Percentiles rank a stretch among this genome's conserved stretches.
Conservation (phyloP, 2,113 vertebrate species). For the Coptodon bakossiorum region DNA sequence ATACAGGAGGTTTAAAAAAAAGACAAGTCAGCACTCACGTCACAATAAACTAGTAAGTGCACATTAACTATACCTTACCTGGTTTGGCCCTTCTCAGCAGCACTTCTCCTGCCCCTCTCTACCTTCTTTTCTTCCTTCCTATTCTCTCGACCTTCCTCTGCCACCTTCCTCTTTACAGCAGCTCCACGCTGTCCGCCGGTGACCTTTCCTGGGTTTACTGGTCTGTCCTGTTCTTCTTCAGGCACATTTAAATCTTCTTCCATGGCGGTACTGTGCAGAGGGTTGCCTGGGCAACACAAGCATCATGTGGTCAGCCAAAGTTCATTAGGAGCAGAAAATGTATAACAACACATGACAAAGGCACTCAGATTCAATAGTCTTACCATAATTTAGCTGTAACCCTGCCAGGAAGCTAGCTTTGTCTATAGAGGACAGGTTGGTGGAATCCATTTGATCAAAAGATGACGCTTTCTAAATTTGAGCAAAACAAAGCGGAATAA, state of each 20-base stretch:
- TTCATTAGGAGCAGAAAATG: neutral
- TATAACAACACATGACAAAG: neutral
- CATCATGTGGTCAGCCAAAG: neutral
- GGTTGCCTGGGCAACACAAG: slow-evolving; percentile 23
- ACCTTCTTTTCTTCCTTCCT: neutral
- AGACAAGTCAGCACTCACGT: neutral
- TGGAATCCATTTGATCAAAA: neutral
- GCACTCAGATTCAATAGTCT: neutral
- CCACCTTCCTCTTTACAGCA: neutral
- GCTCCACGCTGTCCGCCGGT: neutral
- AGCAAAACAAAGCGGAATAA: neutral
- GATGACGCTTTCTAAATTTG: neutral
- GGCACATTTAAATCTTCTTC: slow-evolving; percentile 26
- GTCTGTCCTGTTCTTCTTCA: neutral
- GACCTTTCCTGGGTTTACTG: neutral
- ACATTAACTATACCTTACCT: neutral
- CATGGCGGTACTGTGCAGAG: slow-evolving; percentile 58
- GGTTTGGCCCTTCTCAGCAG: neutral
- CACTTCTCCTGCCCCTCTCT: neutral
- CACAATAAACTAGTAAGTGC: neutral
- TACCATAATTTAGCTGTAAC: slow-evolving; percentile 8
- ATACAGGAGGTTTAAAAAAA: neutral
- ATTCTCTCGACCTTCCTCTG: neutral
- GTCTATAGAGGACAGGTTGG: slow-evolving; percentile 25
- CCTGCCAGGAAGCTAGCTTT: slow-evolving; percentile 32